Evolutionary conservation across 2,888 invertebrate genomes (phyloP).

Genomic region (Tortricodes alternella): DNA sequence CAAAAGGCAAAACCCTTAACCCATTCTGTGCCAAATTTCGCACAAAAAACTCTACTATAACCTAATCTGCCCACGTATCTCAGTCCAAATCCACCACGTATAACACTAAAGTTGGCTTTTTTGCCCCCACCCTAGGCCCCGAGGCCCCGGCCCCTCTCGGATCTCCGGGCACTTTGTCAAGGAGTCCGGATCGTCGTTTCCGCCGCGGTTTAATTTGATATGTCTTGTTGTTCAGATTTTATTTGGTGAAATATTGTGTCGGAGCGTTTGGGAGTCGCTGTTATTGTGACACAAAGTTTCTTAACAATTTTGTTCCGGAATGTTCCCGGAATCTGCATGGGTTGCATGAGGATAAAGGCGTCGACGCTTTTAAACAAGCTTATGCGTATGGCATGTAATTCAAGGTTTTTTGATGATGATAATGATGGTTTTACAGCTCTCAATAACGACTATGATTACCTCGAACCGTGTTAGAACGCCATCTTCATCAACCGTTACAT

Average conservation of each 20-base stretch:
- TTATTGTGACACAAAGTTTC: neutral
- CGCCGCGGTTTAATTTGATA: conserved; percentile 26
- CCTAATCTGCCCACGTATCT: conserved; percentile 28
- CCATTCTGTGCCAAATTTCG: conserved; percentile 6
- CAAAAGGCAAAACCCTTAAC: no score
- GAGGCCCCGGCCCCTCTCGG: neutral
- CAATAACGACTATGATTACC: no score
- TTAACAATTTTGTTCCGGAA: neutral
- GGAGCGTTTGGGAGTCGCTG: neutral
- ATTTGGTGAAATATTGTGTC: conserved; percentile 27
- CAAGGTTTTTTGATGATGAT: neutral
- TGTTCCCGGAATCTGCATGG: neutral
- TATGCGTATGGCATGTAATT: no score
- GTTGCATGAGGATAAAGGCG: neutral
- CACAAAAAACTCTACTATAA: conserved; percentile 22
- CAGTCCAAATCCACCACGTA: conserved; percentile 17
- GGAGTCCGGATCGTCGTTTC: conserved; percentile 21
- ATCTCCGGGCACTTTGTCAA: conserved; percentile 28
- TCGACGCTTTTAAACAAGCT: neutral
- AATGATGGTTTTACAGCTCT: no score
- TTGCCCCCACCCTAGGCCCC: neutral
- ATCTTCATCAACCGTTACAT: no score
- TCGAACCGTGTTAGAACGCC: no score
- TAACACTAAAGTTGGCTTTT: conserved; percentile 28
- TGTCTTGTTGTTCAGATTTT: conserved; percentile 30